Evolutionary conservation across 2,888 invertebrate genomes (phyloP).

Genomic region (Drosophila pseudotalamancana): DNA sequence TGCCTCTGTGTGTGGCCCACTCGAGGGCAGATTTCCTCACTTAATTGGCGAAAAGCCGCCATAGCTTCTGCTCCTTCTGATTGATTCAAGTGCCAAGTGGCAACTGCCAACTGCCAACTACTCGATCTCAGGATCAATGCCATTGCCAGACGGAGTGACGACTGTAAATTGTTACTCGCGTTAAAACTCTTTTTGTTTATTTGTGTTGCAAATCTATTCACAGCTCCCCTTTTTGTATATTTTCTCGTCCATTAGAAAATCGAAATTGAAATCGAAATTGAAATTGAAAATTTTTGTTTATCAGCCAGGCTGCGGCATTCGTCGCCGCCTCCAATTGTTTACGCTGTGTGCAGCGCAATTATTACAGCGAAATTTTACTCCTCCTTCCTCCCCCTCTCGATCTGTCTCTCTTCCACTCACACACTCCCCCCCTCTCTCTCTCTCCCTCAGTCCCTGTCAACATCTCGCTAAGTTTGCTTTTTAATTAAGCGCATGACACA

Average conservation of each 20-base stretch:
- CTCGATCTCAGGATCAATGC: constrained; percentile 19
- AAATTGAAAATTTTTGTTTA: constrained; percentile 56
- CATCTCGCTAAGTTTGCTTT: background rate
- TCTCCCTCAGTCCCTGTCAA: background rate
- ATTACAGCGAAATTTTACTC: constrained; percentile 56
- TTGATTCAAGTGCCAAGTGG: constrained; percentile 52
- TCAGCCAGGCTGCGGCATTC: constrained; percentile 21
- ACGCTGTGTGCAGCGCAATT: constrained; percentile 61
- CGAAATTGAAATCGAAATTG: too few relatives aligned
- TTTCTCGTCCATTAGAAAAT: constrained; percentile 62
- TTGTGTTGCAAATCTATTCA: constrained; percentile 75
- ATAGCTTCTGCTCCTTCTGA: constrained; percentile 46
- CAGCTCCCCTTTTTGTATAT: constrained; percentile 39
- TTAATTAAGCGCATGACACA: constrained; percentile 61
- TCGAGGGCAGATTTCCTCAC: constrained; percentile 64
- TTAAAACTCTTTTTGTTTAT: constrained; percentile 51
- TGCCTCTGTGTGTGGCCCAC: constrained; percentile 53
- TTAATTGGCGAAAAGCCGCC: constrained; percentile 57
- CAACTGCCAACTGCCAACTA: background rate
- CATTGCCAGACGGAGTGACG: constrained; percentile 51
- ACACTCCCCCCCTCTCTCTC: background rate
- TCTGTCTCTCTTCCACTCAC: background rate
- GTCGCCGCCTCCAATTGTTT: constrained; percentile 56
- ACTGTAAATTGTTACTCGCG: constrained; percentile 17
- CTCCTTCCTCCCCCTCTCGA: background rate